Base-by-base conservation (phyloP, 2,888 invertebrate genomes). In the Druceiella hillmani region DNA sequence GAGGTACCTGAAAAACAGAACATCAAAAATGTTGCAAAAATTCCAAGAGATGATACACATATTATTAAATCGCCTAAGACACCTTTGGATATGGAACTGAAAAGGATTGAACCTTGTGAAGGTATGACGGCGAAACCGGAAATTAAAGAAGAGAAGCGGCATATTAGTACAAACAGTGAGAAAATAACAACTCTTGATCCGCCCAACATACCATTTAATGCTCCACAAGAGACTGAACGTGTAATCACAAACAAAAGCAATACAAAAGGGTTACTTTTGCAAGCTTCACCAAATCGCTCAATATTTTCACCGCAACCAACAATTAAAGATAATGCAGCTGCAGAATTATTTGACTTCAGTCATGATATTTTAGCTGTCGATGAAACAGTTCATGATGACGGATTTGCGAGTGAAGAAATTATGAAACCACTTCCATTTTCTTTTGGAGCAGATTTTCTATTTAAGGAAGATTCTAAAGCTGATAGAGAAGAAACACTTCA, bases 391-490 rank as follows among this genome's bases (percentile, higher is more conserved):
- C 69, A 75, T 42, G 77, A 83, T 45, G n/a, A n/a, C n/a, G 78
- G 77, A 26, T 83, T 83, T 51, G 78, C 78, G 50, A 72, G 75
- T 24, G 79, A 79, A 40, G 81, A 81, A 50, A 67, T 78, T 25
- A 70, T 76, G 54, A 78, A 79, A 52, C 76, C 81, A 0, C 57
- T 76, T 7, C 62, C 71, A 2, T 84, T 83, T 56, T 74, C 76
- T 4, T 78, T 81, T 40, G 78, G 76, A 46, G 76, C 77, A 28
- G 79, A 81, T 46, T 72, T 79, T 53, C 65, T 83, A 45, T 81
- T 83, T 54, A 82, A 83, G 54, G 85, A 85, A 55, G 86, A 87
- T 55, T 79, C 83, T 2, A 85, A 85, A 55, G 90, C 90, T 58
- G 85, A 86, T 52, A 76, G 70, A 50, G 75, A 86, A 44, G 90